Evolutionary conservation across 2,113 vertebrate species (phyloP).

Genomic region (Sinocyclocheilus maitianheensis): DNA sequence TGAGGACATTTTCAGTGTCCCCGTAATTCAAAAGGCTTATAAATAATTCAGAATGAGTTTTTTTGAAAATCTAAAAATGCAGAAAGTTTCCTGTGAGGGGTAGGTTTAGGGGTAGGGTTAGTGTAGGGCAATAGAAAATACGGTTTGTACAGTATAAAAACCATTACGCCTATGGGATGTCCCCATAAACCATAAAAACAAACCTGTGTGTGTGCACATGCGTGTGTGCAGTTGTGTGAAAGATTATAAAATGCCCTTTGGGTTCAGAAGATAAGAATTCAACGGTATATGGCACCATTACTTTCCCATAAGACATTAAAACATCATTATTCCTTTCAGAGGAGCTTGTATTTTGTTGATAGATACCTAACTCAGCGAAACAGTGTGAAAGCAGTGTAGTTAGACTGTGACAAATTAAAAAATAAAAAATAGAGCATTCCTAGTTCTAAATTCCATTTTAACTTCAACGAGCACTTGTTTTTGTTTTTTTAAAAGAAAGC

Average conservation of each 20-base stretch:
- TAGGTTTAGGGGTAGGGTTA: too few species aligned
- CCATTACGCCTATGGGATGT: too few species aligned
- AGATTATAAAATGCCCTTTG: neutral
- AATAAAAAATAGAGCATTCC: constrained; percentile 8
- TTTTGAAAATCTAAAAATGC: too few species aligned
- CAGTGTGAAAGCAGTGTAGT: neutral
- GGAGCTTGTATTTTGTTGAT: neutral
- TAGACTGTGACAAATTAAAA: neutral
- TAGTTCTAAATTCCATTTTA: neutral
- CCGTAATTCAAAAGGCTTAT: too few species aligned
- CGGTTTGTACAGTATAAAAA: too few species aligned
- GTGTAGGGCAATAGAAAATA: too few species aligned
- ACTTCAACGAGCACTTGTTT: neutral
- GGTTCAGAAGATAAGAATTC: neutral
- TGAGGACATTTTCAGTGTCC: too few species aligned
- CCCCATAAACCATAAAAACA: too few species aligned
- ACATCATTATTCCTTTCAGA: constrained; percentile 3
- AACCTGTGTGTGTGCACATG: too few species aligned
- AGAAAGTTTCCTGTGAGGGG: too few species aligned
- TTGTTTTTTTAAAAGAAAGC: neutral
- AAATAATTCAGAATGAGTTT: too few species aligned
- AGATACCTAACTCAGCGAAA: neutral
- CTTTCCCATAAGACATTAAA: neutral
- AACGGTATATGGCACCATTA: neutral
- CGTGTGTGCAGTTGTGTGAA: neutral